Base-by-base conservation (phyloP, 2,797 vertebrate species). In the Notamacropus eugenii region DNA sequence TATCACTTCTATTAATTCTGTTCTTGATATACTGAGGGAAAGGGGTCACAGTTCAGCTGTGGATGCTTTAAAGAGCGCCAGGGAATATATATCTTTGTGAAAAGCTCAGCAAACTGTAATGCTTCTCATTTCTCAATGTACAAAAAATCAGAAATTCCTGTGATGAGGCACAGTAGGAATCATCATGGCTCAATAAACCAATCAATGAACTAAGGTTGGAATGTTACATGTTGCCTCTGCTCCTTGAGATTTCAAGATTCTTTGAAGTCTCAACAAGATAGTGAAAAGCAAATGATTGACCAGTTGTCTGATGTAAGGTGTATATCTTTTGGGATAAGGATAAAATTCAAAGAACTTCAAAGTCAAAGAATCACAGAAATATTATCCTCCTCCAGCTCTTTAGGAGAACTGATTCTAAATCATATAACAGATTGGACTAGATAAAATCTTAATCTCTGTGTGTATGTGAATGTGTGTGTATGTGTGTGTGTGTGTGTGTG, bases 31-130 rank as follows among this genome's bases (percentile, higher is more conserved):
- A 93, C 93, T 94, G 95, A 93, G 54, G 56, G 96, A 91, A 96
- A 54, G 54, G 95, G 59, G 93, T 96, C 97, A 96, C 95, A 96
- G 90, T 96, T 97, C 95, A 97, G 97, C 92, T 92, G 46, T 54
- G 94, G 29, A 58, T 56, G 92, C 96, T 97, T 98, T 97, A 97
- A 98, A 97, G 96, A 34, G 55, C 93, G 97, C 98, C 97, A 97
- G 56, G 96, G 96, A 96, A 56, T n/a, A 97, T 90, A 92, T 34
- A 96, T 97, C 96, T 97, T 97, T 74, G 90, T 95, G 92, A 91
- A 94, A 55, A 91, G 82, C 92, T 92, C 46, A 92, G 94, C 92
- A 96, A 59, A 29, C 91, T 90, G 95, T 95, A 95, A 24, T 90
- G 34, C n/a, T 94, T 96, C 67, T 91, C 96, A 96, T 96, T 82